Evolutionary conservation across 2,888 invertebrate genomes (phyloP), one percentile per base, ranked within the genome.

Genomic region (Cryptosula pallasiana): DNA sequence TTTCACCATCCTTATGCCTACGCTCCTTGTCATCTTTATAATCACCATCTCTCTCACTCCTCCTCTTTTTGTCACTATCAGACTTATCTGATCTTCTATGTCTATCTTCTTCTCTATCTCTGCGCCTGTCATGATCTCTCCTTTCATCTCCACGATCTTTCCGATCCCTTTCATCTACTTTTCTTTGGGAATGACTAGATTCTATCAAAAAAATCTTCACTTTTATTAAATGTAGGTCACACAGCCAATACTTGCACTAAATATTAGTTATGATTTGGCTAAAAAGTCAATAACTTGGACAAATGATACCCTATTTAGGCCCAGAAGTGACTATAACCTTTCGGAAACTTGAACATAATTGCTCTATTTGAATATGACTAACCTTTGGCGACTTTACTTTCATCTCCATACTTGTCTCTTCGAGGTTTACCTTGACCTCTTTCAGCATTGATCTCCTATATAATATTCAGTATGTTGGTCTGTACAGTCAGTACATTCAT

Each of bases 31-130:
- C 36, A 29, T 36, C 71, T 54, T 16, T 55, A 63, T 34, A 69
- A 71, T 69, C 72, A 71, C 45, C 71, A 69, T 58, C 73, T 72
- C 54, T 71, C n/a, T 55, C 73, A 73, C 32, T 69, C 23, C 16
- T 34, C 27, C 70, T 55, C 69, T 35, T 58, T 29, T 73, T 20
- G 27, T 71, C 63, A 55, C 75, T 74, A 35, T 77, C 76, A 20
- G 75, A 75, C 71, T 76, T 74, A 35, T 71, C 73, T 27, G 73
- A 76, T 54, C 73, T 72, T n/a, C 74, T 73, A 9, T 74, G 73
- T 9, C 75, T 72, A 16, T 76, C 73, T 57, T 29, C 34, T n/a
- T 76, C 74, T 23, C 71, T 72, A 34, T 58, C 20, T 29, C 58
- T 27, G 32, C 32, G 71, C 70, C 55, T 58, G 20, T 63, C 63